Evolutionary conservation across 2,888 invertebrate species (phyloP).

Genomic region (Coronaproctus castanopsis): DNA sequence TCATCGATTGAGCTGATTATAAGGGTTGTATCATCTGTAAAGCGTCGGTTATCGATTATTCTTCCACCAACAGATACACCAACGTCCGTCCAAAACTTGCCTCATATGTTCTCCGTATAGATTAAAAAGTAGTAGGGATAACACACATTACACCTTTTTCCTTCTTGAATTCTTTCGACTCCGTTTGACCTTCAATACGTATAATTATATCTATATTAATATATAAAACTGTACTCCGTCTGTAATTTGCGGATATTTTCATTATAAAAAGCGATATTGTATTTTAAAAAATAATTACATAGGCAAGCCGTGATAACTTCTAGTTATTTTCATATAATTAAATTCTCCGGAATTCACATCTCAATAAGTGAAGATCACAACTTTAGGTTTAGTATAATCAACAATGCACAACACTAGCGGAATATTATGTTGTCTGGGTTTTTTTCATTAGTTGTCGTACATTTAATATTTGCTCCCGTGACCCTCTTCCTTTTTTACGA

Average conservation of each 20-base stretch:
- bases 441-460: background rate
- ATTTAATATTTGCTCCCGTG: background rate
- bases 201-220: background rate
- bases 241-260: too few relatives aligned
- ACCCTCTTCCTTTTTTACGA: too few relatives aligned
- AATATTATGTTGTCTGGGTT: background rate
- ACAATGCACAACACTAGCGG: background rate
- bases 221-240: too few relatives aligned
- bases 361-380: background rate
- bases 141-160: background rate
- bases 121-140: background rate
- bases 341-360: background rate
- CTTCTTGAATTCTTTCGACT: background rate
- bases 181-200: background rate
- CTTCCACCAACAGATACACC: background rate
- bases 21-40: background rate
- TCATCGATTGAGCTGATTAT: background rate
- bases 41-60: background rate
- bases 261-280: too few relatives aligned
- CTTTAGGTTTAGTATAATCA: background rate
- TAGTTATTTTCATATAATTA: background rate
- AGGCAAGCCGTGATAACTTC: too few relatives aligned
- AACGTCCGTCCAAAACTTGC: background rate
- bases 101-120: background rate
- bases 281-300: too few relatives aligned